Evolutionary conservation across 2,113 vertebrate species (phyloP).

Genomic region (Pelecanoides urinatrix): DNA sequence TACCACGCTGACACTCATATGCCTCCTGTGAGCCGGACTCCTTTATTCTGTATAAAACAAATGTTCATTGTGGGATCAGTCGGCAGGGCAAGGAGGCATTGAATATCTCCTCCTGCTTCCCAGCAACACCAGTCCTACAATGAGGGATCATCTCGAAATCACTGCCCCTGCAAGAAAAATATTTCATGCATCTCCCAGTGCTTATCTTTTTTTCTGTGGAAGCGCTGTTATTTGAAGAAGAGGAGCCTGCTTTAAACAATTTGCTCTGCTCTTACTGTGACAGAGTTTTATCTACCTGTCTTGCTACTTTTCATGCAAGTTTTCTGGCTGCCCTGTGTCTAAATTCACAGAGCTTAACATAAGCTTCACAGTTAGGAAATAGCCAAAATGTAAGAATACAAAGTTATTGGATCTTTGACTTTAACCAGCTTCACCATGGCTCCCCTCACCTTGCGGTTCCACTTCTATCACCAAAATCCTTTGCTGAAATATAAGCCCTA

Average conservation of each 20-base stretch:
- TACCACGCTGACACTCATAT: not conserved
- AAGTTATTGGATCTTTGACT: not conserved
- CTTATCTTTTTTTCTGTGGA: not conserved
- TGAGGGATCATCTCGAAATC: not conserved
- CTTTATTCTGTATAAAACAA: not conserved
- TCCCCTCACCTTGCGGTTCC: not conserved
- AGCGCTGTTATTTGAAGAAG: rapidly evolving
- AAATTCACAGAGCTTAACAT: not conserved
- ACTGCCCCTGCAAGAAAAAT: not conserved
- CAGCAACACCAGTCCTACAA: not conserved
- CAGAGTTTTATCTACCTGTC: not conserved
- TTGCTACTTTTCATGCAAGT: not conserved
- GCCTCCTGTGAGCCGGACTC: not conserved
- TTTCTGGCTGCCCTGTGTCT: not conserved
- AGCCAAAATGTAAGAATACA: not conserved
- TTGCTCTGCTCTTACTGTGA: not conserved
- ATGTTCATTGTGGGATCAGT: not conserved
- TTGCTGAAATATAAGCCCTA: too few species aligned
- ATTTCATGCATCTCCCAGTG: not conserved
- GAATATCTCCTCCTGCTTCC: not conserved
- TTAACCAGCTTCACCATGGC: not conserved
- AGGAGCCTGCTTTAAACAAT: not conserved
- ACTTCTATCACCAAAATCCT: not conserved
- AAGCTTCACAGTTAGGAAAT: not conserved
- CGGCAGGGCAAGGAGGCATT: not conserved